Base-by-base conservation (phyloP, 1,140 invertebrate species). In the Drosophila navojoa region DNA sequence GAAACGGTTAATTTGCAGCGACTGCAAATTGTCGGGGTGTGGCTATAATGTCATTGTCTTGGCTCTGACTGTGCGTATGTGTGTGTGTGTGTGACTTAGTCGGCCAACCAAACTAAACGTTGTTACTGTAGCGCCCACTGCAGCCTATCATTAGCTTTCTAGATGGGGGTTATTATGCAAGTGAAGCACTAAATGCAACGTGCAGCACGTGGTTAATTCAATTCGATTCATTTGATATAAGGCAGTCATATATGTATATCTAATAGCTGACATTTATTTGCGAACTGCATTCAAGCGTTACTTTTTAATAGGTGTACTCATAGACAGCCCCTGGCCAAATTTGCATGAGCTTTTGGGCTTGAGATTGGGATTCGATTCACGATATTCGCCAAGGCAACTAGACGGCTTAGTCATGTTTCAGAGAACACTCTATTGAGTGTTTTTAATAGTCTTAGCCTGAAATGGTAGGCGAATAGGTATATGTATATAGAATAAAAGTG, bases 1-100 rank as follows among this genome's bases (percentile, higher is more conserved):
- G 35, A 53, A 57, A 45, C 58, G 29, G 63, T 57, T 62, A 72
- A 76, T 68, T 69, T 73, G 44, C 45, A 74, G 45, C 42, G 62
- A 62, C 32, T 63, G 53, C 32, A 71, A 79, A 76, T 71, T 32
- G 62, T 7, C 44, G 63, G 71, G 79, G 79, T 71, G 79, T 44
- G 79, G 80, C 61, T 64, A 11, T 11, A 16, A 45, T 61, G 29
- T 64, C 61, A 62, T 75, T 81, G 45, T 71, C 27, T 44, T 16
- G 10, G 27, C 4, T 15, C 4, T 15, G 54, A 40, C 13, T n/a
- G 9, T 54, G 40, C 6, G 57, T 29, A 4, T 29, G 27, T n/a
- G 13, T 47, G 40, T 4, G 57, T 58, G 50, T 67, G 63, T 40
- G 44, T 5, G 42, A 32, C 10, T 59, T 15, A 40, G 55, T 19